Conservation (phyloP, 2,888 invertebrate species). For the Harmothoe impar region DNA sequence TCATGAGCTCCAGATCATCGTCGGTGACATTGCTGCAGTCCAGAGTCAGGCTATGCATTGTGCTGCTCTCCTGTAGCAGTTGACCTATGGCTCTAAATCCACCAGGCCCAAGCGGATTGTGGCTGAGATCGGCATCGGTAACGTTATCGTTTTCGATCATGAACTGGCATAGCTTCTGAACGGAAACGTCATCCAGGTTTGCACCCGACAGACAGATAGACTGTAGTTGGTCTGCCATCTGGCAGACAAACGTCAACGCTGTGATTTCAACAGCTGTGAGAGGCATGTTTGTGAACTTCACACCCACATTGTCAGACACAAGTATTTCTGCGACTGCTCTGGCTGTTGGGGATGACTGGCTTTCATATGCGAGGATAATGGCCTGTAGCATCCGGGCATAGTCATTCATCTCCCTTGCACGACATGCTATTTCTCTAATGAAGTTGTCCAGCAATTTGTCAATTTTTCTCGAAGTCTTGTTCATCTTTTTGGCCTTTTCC, state of each 20-base stretch:
- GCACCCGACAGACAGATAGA: background rate
- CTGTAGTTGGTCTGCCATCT: background rate
- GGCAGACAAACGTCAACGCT: background rate
- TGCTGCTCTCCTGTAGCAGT: background rate
- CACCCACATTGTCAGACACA: background rate
- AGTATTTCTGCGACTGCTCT: background rate
- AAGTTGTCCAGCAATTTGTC: background rate
- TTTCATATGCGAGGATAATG: background rate
- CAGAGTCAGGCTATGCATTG: background rate
- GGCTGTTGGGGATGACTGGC: background rate
- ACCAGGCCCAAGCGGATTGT: background rate
- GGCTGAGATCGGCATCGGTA: background rate
- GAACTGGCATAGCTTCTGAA: background rate
- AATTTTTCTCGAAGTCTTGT: background rate
- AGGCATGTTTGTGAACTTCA: background rate
- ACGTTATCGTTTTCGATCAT: background rate
- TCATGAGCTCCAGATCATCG: background rate
- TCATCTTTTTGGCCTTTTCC: background rate
- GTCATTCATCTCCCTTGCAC: background rate
- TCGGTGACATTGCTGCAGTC: background rate
- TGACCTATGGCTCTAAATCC: background rate
- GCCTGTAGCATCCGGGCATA: background rate
- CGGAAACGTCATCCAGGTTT: background rate
- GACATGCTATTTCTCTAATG: background rate
- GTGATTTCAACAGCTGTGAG: background rate